Evolutionary conservation across 2,888 invertebrate species (phyloP), one percentile per base, ranked within the genome.

Genomic region (Habroteleia sp.): DNA sequence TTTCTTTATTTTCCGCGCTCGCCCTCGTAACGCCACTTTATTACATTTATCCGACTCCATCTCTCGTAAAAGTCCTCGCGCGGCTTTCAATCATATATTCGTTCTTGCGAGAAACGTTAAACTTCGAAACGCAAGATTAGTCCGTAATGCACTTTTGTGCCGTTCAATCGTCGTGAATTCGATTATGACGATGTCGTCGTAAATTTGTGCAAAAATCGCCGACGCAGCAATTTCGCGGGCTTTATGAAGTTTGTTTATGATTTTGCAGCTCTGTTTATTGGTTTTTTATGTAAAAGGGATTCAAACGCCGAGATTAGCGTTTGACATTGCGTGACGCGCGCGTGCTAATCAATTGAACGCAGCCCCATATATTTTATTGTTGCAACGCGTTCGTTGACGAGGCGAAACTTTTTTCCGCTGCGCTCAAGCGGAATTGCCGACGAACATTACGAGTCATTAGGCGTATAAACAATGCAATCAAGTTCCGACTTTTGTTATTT

Each of bases 71-170:
- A 69, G 58, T 74, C 48, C 41, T 62, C 37, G 48, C 56, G 60
- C 74, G 60, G 52, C 68, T 66, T 68, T 74, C 62, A 62, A 68
- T 74, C 74, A 68, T 56, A 56, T 56, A 62, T 65, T 72, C 72
- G 72, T 68, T 68, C 62, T 74, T 62, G 66, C 74, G 62, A 23
- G 42, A 54, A 60, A 62, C 74, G 60, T 54, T 66, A 74, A 74
- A 74, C 65, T 74, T 48, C 46, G 56, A 37, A 41, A 66, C 66
- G 68, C 62, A 37, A 74, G 54, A 66, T 68, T 74, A 72, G 72
- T 56, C 62, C 13, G 50, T 63, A 52, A 56, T 74, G 74, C 62
- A 68, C 74, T 74, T 62, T 62, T 74, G 66, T 74, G 68, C 68
- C 63, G 56, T 54, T 54, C 60, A 66, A 74, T 74, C 60, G 66